A percentile compares a stretch with the other conserved stretches of the same genome.
These are phyloP conservation scores for Suncus etruscus DNA, from an alignment of 2,113 vertebrate species.

Conservation along the genomic window DNA sequence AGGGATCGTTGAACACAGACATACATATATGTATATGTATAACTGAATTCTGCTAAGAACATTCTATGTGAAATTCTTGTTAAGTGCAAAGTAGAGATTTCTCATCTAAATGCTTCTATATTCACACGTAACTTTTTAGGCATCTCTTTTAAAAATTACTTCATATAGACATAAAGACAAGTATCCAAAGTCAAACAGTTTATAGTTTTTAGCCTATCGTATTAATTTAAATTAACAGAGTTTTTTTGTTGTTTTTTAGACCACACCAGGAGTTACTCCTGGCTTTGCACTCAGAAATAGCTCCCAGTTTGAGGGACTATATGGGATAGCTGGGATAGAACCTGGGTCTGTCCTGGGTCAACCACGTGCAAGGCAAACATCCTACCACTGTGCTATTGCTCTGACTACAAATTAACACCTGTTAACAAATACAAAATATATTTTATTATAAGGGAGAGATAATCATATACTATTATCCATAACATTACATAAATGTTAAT, in stretches of 20 bases:
- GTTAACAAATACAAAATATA: not conserved
- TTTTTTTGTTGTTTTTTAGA: no score
- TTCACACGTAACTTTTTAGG: not conserved
- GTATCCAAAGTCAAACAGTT: not conserved
- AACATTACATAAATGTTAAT: slow-evolving; percentile 75
- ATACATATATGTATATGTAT: not conserved
- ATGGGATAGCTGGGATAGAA: no score
- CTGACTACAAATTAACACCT: no score
- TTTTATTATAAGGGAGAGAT: slow-evolving; percentile 30
- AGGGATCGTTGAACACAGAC: no score
- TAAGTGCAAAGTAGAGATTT: not conserved
- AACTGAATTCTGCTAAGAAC: not conserved
- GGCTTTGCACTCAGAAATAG: no score
- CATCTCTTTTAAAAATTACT: not conserved
- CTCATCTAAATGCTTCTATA: not conserved
- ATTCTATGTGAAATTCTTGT: not conserved
- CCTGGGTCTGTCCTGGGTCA: no score
- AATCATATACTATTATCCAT: slow-evolving; percentile 29
- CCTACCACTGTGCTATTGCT: no score
- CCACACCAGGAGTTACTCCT: no score
- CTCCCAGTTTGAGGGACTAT: no score
- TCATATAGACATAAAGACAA: not conserved
- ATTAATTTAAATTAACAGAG: no score
- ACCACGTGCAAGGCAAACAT: no score
- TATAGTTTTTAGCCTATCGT: not conserved